Conservation (phyloP, 2,888 invertebrate species). For the Arrhopalites spinosus region DNA sequence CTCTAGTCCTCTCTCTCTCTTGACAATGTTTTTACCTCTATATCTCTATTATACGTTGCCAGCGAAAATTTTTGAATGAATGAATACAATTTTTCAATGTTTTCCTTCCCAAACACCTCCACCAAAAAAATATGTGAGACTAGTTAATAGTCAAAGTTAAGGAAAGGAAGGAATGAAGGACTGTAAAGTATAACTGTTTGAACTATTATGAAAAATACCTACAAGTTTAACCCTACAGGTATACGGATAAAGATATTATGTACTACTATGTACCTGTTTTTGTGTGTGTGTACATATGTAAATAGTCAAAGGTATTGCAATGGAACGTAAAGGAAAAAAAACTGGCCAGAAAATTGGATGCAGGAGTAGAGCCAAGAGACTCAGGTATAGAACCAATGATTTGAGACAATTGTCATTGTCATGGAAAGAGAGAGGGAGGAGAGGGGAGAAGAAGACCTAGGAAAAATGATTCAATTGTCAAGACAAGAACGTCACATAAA, state of each 20-base stretch:
- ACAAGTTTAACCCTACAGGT: neutral
- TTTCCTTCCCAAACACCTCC: neutral
- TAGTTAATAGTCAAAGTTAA: neutral
- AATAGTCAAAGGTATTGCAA: no score
- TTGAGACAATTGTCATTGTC: no score
- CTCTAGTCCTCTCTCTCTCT: no score
- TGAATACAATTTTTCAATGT: neutral
- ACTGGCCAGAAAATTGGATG: no score
- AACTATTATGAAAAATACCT: neutral
- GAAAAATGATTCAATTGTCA: slow-evolving; percentile 2
- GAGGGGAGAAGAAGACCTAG: neutral
- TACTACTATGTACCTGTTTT: neutral
- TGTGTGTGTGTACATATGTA: neutral
- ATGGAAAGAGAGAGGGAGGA: neutral
- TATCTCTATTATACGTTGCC: no score
- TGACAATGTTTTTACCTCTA: no score
- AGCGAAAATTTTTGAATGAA: no score
- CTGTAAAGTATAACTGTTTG: neutral
- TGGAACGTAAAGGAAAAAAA: no score
- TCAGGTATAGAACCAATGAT: no score
- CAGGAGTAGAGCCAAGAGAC: no score
- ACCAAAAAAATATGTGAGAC: no score
- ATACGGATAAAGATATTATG: neutral
- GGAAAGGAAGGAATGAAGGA: slow-evolving; percentile 4
- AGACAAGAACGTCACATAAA: no score